Conservation (phyloP, 1,140 invertebrate species). For the Hylaeus volcanicus region DNA sequence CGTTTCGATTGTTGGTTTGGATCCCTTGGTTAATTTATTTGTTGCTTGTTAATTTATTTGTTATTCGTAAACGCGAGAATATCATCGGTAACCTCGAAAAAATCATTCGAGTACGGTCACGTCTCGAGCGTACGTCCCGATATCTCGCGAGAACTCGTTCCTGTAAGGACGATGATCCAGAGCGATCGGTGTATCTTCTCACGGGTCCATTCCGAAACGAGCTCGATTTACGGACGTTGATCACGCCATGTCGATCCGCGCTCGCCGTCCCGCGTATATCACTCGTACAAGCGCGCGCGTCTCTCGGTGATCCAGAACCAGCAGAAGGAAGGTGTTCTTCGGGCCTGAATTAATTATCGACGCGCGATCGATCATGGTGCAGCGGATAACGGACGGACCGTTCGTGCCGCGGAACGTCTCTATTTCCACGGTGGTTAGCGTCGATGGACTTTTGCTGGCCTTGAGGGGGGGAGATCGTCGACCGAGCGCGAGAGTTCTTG, state of each 20-base stretch:
- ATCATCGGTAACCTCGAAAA: no score
- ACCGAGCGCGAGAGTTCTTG: not conserved
- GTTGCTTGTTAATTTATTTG: no score
- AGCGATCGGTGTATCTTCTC: conserved; percentile 32
- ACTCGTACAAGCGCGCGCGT: not conserved
- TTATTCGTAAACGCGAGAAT: no score
- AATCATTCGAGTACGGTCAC: not conserved
- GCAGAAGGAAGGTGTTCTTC: conserved; percentile 26
- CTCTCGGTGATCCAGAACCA: not conserved
- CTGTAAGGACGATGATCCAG: conserved; percentile 11
- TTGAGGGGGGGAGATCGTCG: conserved; percentile 18
- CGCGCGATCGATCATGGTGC: conserved; percentile 35
- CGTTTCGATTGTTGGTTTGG: no score
- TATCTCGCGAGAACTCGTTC: not conserved
- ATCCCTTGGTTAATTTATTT: no score
- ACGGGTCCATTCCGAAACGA: conserved; percentile 29
- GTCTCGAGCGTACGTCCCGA: not conserved
- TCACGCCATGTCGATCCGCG: conserved; percentile 35
- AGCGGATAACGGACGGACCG: not conserved
- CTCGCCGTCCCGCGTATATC: conserved; percentile 23
- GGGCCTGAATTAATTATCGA: conserved; percentile 44
- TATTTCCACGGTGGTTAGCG: conserved; percentile 1
- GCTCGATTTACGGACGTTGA: conserved; percentile 40
- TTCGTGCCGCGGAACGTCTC: conserved; percentile 29
- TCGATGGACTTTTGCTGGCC: conserved; percentile 13